phyloP scores from a whole-genome alignment of 1,140 invertebrate genomes.

The Drosophila ohnishii region DNA sequence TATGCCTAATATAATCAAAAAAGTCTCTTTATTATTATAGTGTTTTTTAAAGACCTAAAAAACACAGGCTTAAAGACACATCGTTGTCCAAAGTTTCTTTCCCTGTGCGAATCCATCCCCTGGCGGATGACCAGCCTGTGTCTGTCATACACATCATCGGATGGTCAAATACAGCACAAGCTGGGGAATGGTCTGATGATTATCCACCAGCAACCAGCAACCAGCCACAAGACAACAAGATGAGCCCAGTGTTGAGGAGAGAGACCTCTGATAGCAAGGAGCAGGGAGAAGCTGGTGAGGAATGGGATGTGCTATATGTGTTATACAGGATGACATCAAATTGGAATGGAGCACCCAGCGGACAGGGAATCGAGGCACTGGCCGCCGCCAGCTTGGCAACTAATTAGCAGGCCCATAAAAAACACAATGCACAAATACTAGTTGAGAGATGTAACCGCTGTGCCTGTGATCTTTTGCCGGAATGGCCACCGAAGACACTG shows the following conservation, averaged over 20 bases:
- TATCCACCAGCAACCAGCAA: constrained; percentile 26
- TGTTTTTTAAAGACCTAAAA: background rate
- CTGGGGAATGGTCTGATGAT: constrained; percentile 27
- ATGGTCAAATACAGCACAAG: constrained; percentile 20
- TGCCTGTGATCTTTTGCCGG: constrained; percentile 60
- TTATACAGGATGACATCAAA: constrained; percentile 1
- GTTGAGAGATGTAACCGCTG: constrained; percentile 16
- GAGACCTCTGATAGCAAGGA: background rate
- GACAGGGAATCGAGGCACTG: constrained; percentile 1
- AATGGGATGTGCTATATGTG: background rate
- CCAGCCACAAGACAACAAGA: constrained; percentile 37
- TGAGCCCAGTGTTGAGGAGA: constrained; percentile 4
- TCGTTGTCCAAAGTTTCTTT: background rate
- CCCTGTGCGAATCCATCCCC: constrained; percentile 16
- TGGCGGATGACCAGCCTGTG: constrained; percentile 17
- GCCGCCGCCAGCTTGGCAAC: constrained; percentile 4
- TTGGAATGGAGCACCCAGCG: background rate
- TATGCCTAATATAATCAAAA: too few species aligned
- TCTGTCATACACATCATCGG: constrained; percentile 48
- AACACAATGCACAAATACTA: constrained; percentile 53
- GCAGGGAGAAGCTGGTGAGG: too few species aligned
- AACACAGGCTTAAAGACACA: too few species aligned
- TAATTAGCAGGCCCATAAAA: constrained; percentile 72
- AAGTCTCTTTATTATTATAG: too few species aligned
- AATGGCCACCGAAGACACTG: constrained; percentile 1